Evolutionary conservation across 2,797 vertebrate species (phyloP).

Genomic region (Psittacula echo): DNA sequence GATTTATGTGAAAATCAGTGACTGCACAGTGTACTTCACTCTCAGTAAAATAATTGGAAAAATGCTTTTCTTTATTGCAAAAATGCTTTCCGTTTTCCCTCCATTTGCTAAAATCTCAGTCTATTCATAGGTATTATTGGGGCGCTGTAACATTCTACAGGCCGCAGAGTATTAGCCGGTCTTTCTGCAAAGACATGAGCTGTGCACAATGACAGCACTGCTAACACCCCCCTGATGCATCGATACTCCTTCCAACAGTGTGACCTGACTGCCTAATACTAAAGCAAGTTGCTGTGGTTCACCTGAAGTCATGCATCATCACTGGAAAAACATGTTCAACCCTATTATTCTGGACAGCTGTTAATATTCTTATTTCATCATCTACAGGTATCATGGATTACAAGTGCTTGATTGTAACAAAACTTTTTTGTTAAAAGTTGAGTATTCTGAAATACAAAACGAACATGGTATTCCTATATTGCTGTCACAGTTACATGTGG

Average conservation of each 20-base stretch:
- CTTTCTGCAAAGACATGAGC: background rate
- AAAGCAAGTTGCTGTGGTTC: background rate
- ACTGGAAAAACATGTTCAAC: constrained; percentile 12
- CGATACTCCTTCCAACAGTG: background rate
- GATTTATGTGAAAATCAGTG: background rate
- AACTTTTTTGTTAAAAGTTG: background rate
- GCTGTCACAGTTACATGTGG: constrained; percentile 68
- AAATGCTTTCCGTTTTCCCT: background rate
- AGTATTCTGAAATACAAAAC: constrained; percentile 48
- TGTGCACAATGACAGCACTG: background rate
- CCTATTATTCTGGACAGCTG: constrained; percentile 55
- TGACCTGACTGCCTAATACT: background rate
- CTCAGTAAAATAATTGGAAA: background rate
- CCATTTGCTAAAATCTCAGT: background rate
- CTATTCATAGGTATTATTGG: background rate
- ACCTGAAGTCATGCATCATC: constrained; percentile 11
- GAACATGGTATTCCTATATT: constrained; percentile 35
- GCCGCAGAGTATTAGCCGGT: background rate
- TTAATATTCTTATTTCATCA: constrained; percentile 27
- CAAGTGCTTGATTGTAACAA: constrained; percentile 2
- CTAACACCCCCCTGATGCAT: fast-evolving
- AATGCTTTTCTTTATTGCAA: background rate
- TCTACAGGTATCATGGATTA: background rate
- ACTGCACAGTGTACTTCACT: constrained; percentile 28
- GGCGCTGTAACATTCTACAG: background rate